Percentiles rank a stretch among this genome's conserved stretches.
phyloP scores from a whole-genome alignment of 1,140 invertebrate genomes.

The Papilio polyxenes region DNA sequence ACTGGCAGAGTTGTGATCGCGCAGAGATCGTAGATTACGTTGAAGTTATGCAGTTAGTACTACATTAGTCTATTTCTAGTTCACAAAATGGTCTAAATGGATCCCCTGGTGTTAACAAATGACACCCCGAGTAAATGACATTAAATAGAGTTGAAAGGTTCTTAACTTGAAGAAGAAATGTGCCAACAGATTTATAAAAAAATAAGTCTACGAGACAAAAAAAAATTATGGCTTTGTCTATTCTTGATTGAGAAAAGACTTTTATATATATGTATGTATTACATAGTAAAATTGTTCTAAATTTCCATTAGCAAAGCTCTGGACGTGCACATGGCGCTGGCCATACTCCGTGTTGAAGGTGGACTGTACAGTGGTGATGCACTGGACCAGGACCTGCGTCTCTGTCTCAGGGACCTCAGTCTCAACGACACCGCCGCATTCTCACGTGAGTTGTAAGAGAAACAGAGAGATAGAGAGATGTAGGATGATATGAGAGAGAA shows the following conservation, averaged over 20 bases:
- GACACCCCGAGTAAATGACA: too few relatives aligned
- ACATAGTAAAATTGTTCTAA: too few relatives aligned
- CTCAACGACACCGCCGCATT: constrained; percentile 47
- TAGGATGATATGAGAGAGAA: not conserved
- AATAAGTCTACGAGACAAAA: too few relatives aligned
- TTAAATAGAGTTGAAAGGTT: too few relatives aligned
- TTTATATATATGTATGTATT: too few relatives aligned
- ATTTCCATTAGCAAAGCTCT: constrained; percentile 88
- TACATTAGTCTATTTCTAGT: constrained; percentile 47
- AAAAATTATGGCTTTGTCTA: too few relatives aligned
- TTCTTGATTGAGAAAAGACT: too few relatives aligned
- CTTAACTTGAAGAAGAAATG: too few relatives aligned
- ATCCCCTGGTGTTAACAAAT: not conserved
- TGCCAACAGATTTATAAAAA: too few relatives aligned
- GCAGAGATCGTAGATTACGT: constrained; percentile 92
- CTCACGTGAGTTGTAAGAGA: constrained; percentile 51
- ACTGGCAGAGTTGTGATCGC: constrained; percentile 90
- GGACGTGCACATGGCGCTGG: constrained; percentile 95
- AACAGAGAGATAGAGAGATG: not conserved
- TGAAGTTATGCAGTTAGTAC: constrained; percentile 95
- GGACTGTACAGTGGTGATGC: constrained; percentile 88
- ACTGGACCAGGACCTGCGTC: constrained; percentile 80
- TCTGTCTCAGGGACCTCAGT: constrained; percentile 55
- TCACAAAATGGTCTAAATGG: not conserved
- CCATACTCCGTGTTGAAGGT: constrained; percentile 90